Percentiles rank a stretch among this genome's conserved stretches.
These are phyloP conservation scores for Eupsilia transversa DNA, from an alignment of 2,888 invertebrate species.

Conservation along the genomic window DNA sequence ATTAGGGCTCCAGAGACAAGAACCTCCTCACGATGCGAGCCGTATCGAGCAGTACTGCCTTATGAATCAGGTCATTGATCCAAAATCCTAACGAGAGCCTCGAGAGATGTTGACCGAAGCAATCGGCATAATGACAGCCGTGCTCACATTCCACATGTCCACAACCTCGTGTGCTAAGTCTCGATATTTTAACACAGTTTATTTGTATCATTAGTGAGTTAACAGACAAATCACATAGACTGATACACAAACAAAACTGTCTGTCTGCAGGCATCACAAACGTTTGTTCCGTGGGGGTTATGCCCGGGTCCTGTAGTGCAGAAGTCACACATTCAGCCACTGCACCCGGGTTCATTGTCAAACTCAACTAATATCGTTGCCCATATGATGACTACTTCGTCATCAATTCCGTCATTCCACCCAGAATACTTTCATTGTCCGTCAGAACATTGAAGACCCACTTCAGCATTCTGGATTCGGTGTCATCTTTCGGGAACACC, in stretches of 20 bases:
- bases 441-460: slow-evolving; percentile 80
- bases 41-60: no score
- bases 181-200: background rate
- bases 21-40: no score
- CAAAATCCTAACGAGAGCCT: background rate
- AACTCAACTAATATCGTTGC: slow-evolving; percentile 5
- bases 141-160: background rate
- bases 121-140: background rate
- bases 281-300: background rate
- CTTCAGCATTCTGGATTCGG: slow-evolving; percentile 80
- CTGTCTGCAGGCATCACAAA: background rate
- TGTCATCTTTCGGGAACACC: slow-evolving; percentile 83
- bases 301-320: background rate
- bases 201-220: slow-evolving; percentile 3
- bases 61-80: background rate
- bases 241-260: slow-evolving; percentile 3
- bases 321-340: background rate
- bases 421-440: slow-evolving; percentile 69
- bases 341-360: background rate
- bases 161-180: background rate
- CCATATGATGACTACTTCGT: background rate
- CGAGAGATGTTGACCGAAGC: background rate
- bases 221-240: background rate
- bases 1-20: no score
- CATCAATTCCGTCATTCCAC: slow-evolving; percentile 46